These are phyloP conservation scores for Latrodectus hesperus DNA, from an alignment of 2,888 invertebrate genomes.

Conservation along the genomic window DNA sequence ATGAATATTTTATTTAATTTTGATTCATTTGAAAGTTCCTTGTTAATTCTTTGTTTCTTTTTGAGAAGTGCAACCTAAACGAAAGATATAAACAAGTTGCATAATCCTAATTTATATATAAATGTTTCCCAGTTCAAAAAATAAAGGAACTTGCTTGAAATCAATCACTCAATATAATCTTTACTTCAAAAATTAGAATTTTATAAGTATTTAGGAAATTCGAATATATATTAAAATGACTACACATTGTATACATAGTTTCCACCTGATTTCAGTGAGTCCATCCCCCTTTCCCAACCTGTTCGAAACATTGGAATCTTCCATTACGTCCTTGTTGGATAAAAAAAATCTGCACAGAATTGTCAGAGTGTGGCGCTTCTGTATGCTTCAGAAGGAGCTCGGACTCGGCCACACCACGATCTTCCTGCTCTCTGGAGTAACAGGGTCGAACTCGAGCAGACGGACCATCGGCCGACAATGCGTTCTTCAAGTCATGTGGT, in stretches of 20 bases:
- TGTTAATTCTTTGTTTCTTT: no score
- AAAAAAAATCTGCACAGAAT: constrained; percentile 51
- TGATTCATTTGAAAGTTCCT: no score
- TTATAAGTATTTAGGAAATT: no score
- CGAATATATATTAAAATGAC: neutral
- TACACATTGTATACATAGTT: neutral
- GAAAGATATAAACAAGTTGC: no score
- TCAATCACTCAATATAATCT: neutral
- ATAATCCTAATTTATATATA: neutral
- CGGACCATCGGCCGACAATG: neutral
- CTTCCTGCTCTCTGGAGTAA: neutral
- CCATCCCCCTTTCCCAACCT: constrained; percentile 57
- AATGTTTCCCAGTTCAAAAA: neutral
- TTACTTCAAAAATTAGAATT: neutral
- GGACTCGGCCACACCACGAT: constrained; percentile 49
- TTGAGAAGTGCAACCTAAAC: no score
- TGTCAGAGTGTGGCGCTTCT: constrained; percentile 66
- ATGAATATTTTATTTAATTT: no score
- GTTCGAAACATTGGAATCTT: constrained; percentile 30
- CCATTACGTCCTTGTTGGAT: constrained; percentile 55
- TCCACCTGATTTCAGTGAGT: neutral
- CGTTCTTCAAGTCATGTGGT: constrained; percentile 7
- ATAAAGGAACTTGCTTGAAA: neutral
- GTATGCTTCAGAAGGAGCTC: constrained; percentile 58
- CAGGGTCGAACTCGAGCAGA: constrained; percentile 7